Evolutionary conservation across 37 sponge, comb jelly and placozoan species (phyloP), one percentile per base, ranked within the genome.

Genomic region (Mnemiopsis leidyi): DNA sequence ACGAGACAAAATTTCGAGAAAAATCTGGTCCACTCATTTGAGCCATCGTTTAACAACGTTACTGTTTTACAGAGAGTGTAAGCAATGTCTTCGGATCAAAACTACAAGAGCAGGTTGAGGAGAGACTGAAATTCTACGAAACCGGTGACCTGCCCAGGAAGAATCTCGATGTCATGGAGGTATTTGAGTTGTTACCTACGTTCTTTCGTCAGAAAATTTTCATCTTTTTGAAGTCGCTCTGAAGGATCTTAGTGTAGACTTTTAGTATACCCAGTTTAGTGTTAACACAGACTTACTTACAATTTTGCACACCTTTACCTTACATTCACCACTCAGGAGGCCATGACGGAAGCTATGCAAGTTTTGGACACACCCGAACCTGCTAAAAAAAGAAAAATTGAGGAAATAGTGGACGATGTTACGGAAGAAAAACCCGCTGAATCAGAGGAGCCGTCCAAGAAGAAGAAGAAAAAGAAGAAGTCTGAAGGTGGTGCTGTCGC

Each of bases 141-240:
- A 96, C 96, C 1, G 99, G 99, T 5, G 94, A 90, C 13, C 61
- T 94, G 76, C 98, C 99, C 1, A 93, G 96, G 39, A 96, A 96
- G 76, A 99, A 99, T 76, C 92, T 95, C 35, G 97, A 96, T 33
- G 99, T 99, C 20, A 99, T 99, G 99, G 93, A 95, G 93, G 97
- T 39, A 85, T n/a, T n/a, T n/a, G n/a, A n/a, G n/a, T n/a, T n/a
- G n/a, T n/a, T n/a, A n/a, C n/a, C n/a, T n/a, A n/a, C 68, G 20
- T 67, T 67, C 68, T 67, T 67, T 67, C n/a, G n/a, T n/a, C n/a
- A n/a, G n/a, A n/a, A n/a, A n/a, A n/a, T n/a, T n/a, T n/a, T n/a
- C n/a, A n/a, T n/a, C n/a, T n/a, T n/a, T n/a, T n/a, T n/a, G n/a
- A n/a, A n/a, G n/a, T n/a, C 20, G 68, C 13, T 67, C 68, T 67